These are phyloP conservation scores for Palythoa caribaeorum DNA, from an alignment of 92 coral and sea anemone genomes.

Conservation along the genomic window DNA sequence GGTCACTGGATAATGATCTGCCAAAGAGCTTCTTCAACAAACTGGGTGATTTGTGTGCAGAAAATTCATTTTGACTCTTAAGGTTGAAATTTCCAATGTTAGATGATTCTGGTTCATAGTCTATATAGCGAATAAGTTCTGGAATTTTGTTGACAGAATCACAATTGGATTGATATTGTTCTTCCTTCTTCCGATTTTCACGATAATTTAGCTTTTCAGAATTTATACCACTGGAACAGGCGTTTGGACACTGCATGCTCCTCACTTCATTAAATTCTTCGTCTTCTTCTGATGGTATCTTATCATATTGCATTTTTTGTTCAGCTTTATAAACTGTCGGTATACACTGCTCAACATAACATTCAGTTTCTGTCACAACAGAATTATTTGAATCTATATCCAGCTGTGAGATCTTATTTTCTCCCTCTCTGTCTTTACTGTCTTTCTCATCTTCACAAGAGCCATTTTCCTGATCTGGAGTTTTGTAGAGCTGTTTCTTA, in stretches of 20 bases:
- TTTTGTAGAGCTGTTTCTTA: not conserved
- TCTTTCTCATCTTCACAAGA: not conserved
- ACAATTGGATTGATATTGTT: not conserved
- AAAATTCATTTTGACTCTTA: not conserved
- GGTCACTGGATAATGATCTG: constrained; percentile 37
- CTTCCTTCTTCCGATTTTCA: not conserved
- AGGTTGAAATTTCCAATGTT: no score
- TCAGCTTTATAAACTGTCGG: not conserved
- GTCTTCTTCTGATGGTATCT: not conserved
- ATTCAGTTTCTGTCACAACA: not conserved
- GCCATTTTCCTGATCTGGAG: not conserved
- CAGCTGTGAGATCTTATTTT: not conserved
- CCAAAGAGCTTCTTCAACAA: not conserved
- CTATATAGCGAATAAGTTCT: not conserved
- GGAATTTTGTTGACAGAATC: not conserved
- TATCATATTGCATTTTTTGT: not conserved
- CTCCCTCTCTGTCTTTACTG: not conserved
- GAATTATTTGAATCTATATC: not conserved
- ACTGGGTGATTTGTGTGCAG: not conserved
- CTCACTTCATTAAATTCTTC: not conserved
- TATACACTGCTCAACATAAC: not conserved
- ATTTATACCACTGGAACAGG: not conserved
- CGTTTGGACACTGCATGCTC: not conserved
- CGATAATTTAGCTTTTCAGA: not conserved
- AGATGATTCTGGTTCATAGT: constrained; percentile 8